Evolutionary conservation across 2,888 invertebrate species (phyloP), one percentile per base, ranked within the genome.

Genomic region (Drosophila picticornis): DNA sequence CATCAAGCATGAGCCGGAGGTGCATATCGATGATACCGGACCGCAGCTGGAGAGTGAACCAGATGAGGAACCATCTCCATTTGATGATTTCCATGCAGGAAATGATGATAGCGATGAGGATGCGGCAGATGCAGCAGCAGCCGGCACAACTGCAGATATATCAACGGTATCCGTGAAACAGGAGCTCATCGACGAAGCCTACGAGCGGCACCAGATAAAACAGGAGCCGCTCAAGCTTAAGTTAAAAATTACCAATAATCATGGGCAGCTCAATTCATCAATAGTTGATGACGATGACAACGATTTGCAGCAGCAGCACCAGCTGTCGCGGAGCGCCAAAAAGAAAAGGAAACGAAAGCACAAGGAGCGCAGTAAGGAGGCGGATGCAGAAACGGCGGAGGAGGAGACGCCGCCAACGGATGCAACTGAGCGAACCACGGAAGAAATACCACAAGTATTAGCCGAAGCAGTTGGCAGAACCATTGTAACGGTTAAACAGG

Each of bases 241-340:
- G 66, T 70, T 93, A 0, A 93, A 93, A 80, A 93, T 93, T n/a
- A 92, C 92, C 55, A 93, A 93, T 53, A 92, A 93, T 61, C 93
- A 93, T 69, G 93, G 93, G 0, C 93, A 90, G 62, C 79, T 93
- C 0, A 93, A 93, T 80, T 92, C 93, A 2, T 91, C 93, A 5
- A 82, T 93, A 25, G 85, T 93, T 0, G 92, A 92, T 59, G 91
- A 90, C 19, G 83, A 90, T 22, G 83, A 90, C 25, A 82, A 88
- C 31, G 84, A 85, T 19, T 10, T 59, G 22, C 67, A 71, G 31
- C 16, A 43, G 46, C 22, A 46, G 25, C 46, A 46, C 25, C 46
- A 46, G 25, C 9, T 46, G 2, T 77, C 75, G 16, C 91, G 75
- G 55, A 90, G 76, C 60, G 81, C 77, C 65, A 92, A 92, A 66